These are phyloP conservation scores for Myopa testacea DNA, from an alignment of 2,888 invertebrate genomes.

Conservation along the genomic window DNA sequence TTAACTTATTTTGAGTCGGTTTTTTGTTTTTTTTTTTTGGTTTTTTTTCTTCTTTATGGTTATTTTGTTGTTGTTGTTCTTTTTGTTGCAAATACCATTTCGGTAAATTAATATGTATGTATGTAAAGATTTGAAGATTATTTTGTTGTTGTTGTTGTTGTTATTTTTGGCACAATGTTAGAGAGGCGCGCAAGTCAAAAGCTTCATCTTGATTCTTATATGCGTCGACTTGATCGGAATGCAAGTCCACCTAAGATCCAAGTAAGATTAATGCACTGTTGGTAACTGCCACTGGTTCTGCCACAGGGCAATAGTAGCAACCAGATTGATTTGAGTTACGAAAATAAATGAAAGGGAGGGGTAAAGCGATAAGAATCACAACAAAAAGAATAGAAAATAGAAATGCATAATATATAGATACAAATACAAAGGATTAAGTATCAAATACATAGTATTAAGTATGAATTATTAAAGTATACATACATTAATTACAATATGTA, in stretches of 20 bases:
- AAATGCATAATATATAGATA: too few relatives aligned
- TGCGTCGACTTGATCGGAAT: not conserved
- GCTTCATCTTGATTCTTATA: not conserved
- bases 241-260: not conserved
- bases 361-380: too few relatives aligned
- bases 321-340: slow-evolving; percentile 5
- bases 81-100: not conserved
- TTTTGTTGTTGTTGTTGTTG: slow-evolving; percentile 1
- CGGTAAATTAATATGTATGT: not conserved
- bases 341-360: too few relatives aligned
- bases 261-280: slow-evolving; percentile 30
- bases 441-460: too few relatives aligned
- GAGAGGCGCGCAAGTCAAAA: slow-evolving; percentile 9
- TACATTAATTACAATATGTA: too few relatives aligned
- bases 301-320: not conserved
- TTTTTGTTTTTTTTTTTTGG: not conserved
- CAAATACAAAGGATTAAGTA: too few relatives aligned
- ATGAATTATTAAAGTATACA: too few relatives aligned
- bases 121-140: not conserved
- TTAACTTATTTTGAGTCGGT: not conserved
- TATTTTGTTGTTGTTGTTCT: not conserved
- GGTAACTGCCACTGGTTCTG: slow-evolving; percentile 32
- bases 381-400: too few relatives aligned
- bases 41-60: not conserved
- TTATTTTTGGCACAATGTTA: slow-evolving; percentile 23